Base-by-base conservation (phyloP, 2,113 vertebrate species). In the Castor canadensis region DNA sequence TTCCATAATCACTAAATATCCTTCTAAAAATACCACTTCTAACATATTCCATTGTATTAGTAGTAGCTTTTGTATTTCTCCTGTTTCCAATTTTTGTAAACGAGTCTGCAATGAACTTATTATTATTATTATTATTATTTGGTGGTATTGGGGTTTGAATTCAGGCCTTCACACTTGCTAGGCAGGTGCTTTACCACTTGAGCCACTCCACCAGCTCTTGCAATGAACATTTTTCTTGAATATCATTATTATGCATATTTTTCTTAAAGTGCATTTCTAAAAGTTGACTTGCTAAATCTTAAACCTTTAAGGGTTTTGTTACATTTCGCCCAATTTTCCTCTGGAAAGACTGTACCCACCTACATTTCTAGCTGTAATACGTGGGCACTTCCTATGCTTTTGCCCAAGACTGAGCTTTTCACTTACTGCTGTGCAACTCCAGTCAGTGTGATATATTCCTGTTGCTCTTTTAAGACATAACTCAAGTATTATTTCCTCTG, bases 1-100 rank as follows among this genome's bases (percentile, higher is more conserved):
- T 94, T 82, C n/a, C 3, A 82, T 67, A 87, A 69, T 79, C 76
- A 66, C 30, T 93, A 73, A 96, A 77, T 82, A 47, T 82, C 93
- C 19, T 77, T 87, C 62, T 69, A 89, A 19, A 91, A 86, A 66
- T 20, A 66, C 54, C n/a, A 73, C 43, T 82, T 81, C 83, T 43
- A 77, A 77, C 66, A 73, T 85, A 80, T 72, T 91, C 71, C 35
- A 79, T 30, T 80, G 43, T 79, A 11, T n/a, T 66, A 43, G 15
- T 45, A n/a, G 52, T 54, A 76, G 10, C 77, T 93, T 87, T 84
- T 62, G 62, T 26, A 20, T 71, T 93, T 69, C 75, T 66, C 38
- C 52, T 84, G 8, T 87, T 64, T 71, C 76, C 22, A 60, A 72
- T 66, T 66, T 95, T 94, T 73, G 62, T 88, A 81, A 96, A 91